phyloP scores from a whole-genome alignment of 2,797 vertebrate species.

The Octomys mimax region DNA sequence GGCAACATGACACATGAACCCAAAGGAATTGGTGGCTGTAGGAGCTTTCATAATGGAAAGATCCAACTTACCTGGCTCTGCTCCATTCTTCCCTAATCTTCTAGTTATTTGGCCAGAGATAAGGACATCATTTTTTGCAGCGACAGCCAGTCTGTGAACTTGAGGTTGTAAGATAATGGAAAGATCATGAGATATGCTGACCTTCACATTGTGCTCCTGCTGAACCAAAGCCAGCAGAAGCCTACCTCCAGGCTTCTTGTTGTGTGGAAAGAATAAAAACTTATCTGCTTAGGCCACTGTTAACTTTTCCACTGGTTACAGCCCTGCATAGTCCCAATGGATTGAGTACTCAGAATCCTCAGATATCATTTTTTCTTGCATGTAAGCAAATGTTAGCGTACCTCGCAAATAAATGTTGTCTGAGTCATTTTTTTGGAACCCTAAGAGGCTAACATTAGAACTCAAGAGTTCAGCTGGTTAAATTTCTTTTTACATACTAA shows the following conservation, averaged over 20 bases:
- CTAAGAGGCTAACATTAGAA: constrained; percentile 29
- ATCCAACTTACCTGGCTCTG: not conserved
- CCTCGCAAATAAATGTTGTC: not conserved
- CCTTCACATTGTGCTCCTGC: not conserved
- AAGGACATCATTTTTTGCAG: constrained; percentile 42
- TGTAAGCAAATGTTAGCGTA: constrained; percentile 37
- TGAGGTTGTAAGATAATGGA: not conserved
- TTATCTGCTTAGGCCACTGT: constrained; percentile 30
- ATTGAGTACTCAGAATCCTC: not conserved
- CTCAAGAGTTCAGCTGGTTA: constrained; percentile 24
- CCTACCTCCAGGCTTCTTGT: not conserved
- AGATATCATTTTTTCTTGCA: not conserved
- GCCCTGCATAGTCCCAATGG: not conserved
- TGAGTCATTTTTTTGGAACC: constrained; percentile 43
- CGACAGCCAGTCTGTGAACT: constrained; percentile 12
- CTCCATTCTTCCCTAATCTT: not conserved
- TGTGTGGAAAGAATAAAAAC: not conserved
- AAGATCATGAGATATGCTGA: not conserved
- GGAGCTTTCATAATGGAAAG: not conserved
- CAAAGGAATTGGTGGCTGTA: not conserved
- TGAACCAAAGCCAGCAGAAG: not conserved
- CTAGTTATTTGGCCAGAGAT: not conserved
- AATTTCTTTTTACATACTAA: not conserved
- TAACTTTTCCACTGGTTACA: not conserved
- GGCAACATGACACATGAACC: not conserved